These are phyloP conservation scores for Eristalinus aeneus DNA, from an alignment of 2,888 invertebrate species.

Conservation along the genomic window DNA sequence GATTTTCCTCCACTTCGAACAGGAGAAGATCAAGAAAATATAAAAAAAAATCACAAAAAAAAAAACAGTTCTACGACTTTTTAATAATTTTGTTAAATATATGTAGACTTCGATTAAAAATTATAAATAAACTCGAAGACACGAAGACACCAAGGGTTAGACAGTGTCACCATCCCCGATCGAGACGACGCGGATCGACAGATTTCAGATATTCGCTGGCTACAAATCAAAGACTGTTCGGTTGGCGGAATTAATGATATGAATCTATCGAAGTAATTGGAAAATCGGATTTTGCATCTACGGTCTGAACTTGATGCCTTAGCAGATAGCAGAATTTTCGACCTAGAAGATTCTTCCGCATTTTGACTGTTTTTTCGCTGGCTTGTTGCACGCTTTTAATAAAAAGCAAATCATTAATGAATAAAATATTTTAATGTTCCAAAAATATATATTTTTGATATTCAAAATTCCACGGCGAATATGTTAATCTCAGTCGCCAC, in stretches of 20 bases:
- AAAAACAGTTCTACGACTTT: conserved; percentile 40
- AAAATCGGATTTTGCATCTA: conserved; percentile 51
- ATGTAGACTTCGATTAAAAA: not conserved
- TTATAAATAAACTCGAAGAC: conserved; percentile 53
- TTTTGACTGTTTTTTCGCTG: not conserved
- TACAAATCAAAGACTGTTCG: conserved; percentile 11
- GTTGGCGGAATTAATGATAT: conserved; percentile 16
- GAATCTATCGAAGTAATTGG: conserved; percentile 33
- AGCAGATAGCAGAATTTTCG: conserved; percentile 2
- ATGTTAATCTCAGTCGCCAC: not conserved
- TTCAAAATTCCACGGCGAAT: not conserved
- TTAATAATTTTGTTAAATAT: not conserved
- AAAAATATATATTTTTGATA: not conserved
- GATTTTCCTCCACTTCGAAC: not conserved
- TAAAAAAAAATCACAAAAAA: conserved; percentile 15
- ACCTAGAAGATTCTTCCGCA: conserved; percentile 25
- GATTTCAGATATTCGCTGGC: conserved; percentile 19
- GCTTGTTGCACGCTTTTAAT: not conserved
- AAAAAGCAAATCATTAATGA: conserved; percentile 8
- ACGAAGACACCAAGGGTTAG: conserved; percentile 38
- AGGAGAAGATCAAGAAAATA: not conserved
- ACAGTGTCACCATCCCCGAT: conserved; percentile 37
- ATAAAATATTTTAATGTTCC: conserved; percentile 4
- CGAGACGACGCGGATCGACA: conserved; percentile 9
- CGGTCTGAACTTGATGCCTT: conserved; percentile 27